A percentile compares a stretch with the other conserved stretches of the same genome.
These are phyloP conservation scores for Apteryx mantelli DNA, from an alignment of 2,113 vertebrate genomes.

Conservation along the genomic window DNA sequence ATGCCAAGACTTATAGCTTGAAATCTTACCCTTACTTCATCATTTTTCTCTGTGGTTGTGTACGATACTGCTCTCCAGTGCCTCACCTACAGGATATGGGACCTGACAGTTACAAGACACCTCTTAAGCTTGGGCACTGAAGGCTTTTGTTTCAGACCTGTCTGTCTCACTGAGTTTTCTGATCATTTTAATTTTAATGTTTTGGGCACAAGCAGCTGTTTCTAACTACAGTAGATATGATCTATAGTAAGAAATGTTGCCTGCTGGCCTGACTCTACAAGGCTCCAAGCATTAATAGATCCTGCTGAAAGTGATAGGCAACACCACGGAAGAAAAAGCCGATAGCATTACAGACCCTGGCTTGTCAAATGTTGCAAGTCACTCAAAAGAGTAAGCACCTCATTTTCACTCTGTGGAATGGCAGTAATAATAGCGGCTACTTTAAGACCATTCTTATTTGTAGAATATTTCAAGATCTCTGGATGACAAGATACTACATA, in stretches of 20 bases:
- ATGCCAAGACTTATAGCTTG: background rate
- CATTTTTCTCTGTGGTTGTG: fast-evolving
- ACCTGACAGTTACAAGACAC: background rate
- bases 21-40: background rate
- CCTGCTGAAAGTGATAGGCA: background rate
- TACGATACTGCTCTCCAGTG: background rate
- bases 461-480: background rate
- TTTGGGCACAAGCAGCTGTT: background rate
- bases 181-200: background rate
- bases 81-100: background rate
- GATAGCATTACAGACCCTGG: fast-evolving
- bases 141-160: background rate
- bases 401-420: background rate
- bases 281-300: background rate
- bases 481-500: background rate
- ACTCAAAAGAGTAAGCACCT: background rate
- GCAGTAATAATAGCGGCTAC: background rate
- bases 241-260: background rate
- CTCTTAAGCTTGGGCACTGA: background rate
- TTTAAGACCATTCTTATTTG: background rate
- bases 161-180: background rate
- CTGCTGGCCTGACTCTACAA: background rate
- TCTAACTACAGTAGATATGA: background rate
- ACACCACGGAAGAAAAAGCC: background rate
- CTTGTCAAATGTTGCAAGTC: background rate